Conservation (phyloP, 2,113 vertebrate species). For the Cavia porcellus region DNA sequence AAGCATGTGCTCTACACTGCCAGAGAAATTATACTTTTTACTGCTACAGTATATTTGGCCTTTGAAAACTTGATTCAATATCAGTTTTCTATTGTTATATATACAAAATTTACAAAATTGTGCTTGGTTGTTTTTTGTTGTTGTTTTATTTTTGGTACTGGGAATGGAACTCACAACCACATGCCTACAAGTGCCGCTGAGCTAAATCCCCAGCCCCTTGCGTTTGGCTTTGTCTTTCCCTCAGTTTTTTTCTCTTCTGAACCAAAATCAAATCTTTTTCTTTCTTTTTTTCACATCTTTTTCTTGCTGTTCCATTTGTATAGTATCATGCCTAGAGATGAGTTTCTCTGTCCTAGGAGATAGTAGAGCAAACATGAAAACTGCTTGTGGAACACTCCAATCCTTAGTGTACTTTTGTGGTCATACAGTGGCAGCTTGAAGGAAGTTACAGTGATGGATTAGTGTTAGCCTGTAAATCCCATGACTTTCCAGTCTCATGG, state of each 20-base stretch:
- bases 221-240: constrained; percentile 31
- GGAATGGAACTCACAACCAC: too few relatives aligned
- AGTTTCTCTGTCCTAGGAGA: constrained; percentile 36
- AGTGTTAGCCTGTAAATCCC: constrained; percentile 68
- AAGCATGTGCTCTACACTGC: background rate
- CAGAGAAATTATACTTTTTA: constrained; percentile 21
- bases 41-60: background rate
- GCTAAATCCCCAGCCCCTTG: too few relatives aligned
- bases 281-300: background rate
- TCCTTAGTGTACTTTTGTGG: background rate
- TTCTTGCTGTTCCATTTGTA: constrained; percentile 41
- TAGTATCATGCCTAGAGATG: background rate
- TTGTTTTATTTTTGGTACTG: too few relatives aligned
- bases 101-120: background rate
- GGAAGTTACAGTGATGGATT: background rate
- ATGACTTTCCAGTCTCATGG: constrained; percentile 54
- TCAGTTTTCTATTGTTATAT: background rate
- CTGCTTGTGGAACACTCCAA: background rate
- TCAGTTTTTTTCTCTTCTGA: constrained; percentile 46
- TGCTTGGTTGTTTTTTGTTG: background rate
- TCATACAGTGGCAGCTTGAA: background rate
- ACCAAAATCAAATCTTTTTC: constrained; percentile 30
- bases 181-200: too few relatives aligned
- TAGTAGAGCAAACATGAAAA: constrained; percentile 52
- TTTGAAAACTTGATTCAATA: constrained; percentile 28